Evolutionary conservation across 2,888 invertebrate genomes (phyloP), one percentile per base, ranked within the genome.

Genomic region (Oithona nana): DNA sequence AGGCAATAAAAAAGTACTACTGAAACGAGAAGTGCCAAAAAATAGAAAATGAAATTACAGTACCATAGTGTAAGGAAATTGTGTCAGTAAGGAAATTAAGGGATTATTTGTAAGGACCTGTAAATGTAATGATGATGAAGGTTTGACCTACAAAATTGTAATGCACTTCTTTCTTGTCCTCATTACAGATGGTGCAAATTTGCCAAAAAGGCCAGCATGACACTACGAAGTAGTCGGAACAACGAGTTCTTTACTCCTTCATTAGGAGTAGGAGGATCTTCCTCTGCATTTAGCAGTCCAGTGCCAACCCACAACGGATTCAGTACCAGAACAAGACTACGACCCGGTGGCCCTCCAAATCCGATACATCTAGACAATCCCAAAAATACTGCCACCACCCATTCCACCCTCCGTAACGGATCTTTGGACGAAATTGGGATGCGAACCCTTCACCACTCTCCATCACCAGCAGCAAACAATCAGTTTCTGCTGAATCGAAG

Each of bases 191-290:
- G 57, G 57, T 57, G 28, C 30, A 24, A 28, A 2, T n/a, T 22
- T n/a, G 57, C 57, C 11, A 57, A 57, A 30, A 24, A 28, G 28
- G 57, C 54, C 30, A n/a, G n/a, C n/a, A 57, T 57, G 57, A 39
- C 39, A 39, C 16, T 39, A 39, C 39, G 39, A 39, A 39, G 39
- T n/a, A 24, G 54, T 54, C 54, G 54, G 26, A 54, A 1, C 24
- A 54, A 54, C 22, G 49, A 1, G 20, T 49, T 20, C 49, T 49
- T 20, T 3, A 49, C 49, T 20, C n/a, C 11, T 11, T 48, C 11
- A 48, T 11, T 11, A 11, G 48, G 48, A n/a, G 48, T 11, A 48
- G 48, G n/a, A n/a, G n/a, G n/a, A n/a, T 26, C 54, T 2, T 26
- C 26, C 24, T 52, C 39, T 6, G 39, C 39, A 6, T 39, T 39